These are phyloP conservation scores for Semaprochilodus insignis DNA, from an alignment of 2,797 vertebrate genomes.

Conservation along the genomic window DNA sequence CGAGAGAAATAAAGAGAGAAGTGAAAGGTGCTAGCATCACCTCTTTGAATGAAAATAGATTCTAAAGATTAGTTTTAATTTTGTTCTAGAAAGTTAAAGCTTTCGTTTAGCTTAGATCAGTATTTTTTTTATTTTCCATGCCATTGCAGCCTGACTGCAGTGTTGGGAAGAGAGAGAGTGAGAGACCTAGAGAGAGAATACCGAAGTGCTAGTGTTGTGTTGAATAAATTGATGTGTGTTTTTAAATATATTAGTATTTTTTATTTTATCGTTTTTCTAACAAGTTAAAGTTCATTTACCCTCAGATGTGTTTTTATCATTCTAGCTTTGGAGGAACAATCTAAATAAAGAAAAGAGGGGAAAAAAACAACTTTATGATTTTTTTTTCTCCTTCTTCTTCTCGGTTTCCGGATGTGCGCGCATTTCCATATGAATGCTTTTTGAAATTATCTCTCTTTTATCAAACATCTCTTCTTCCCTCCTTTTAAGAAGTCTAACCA, in stretches of 20 bases:
- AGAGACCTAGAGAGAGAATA: background rate
- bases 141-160: slow-evolving; percentile 57
- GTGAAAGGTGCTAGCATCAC: background rate
- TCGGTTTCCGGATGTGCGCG: slow-evolving; percentile 56
- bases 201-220: background rate
- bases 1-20: background rate
- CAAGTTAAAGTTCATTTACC: slow-evolving; percentile 41
- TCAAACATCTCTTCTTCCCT: slow-evolving; percentile 59
- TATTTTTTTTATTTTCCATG: too few species aligned
- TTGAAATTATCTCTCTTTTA: slow-evolving; percentile 62
- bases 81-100: too few species aligned
- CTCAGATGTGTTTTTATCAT: background rate
- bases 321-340: slow-evolving; percentile 35
- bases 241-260: background rate
- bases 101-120: too few species aligned
- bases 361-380: slow-evolving; percentile 4
- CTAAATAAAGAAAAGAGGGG: slow-evolving; percentile 51
- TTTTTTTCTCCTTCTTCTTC: background rate
- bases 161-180: slow-evolving; percentile 47
- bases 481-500: slow-evolving; percentile 70
- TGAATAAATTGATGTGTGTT: background rate
- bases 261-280: slow-evolving; percentile 5
- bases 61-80: too few species aligned
- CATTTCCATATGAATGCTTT: slow-evolving; percentile 72
- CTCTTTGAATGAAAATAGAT: background rate